Base-by-base conservation (phyloP, 2,797 vertebrate genomes). In the Channallabes apus region DNA sequence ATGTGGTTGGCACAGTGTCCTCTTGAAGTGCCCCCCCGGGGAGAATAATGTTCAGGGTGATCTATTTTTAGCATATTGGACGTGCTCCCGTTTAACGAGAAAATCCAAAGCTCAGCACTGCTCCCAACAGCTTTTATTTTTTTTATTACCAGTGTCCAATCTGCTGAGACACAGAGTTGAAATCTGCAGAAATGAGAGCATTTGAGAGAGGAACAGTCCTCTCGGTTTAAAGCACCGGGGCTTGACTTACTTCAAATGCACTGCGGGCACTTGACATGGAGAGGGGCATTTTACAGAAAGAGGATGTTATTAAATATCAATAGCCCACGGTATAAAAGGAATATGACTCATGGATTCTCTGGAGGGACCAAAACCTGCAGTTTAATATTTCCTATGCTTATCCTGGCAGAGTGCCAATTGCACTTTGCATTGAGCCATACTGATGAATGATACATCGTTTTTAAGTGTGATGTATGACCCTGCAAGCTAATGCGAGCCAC, bases 1-100 rank as follows among this genome's bases (percentile, higher is more conserved):
- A 51, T 84, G 82, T 61, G 62, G 68, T 68, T 88, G 56, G 83
- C 85, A 85, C 51, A 83, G 35, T 65, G 80, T 82, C 81, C 61
- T 82, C 51, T 32, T 72, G 78, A 84, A 89, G 62, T 32, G n/a
- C 62, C 65, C 84, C 84, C 67, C 54, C 51, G 75, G 29, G 84
- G 72, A 85, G 56, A 35, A 79, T 54, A 38, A 75, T 86, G 86
- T 86, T 85, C 32, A 15, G 76, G 62, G 62, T 18, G 67, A 71
- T 27, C 80, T 90, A 91, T 91, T 88, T 90, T 90, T 89, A 91
- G 82, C 54, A 1, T 62, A 81, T 75, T 87, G 86, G 86, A 86
- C 59, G 61, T 76, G 64, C 84, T 84, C 85, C 88, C 61, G 59
- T 86, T 90, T 86, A 64, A 87, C 12, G 73, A 35, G 81, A 64